A percentile compares a stretch with the other conserved stretches of the same genome.
phyloP scores from a whole-genome alignment of 2,888 invertebrate species.

The Trachelus iudaicus region DNA sequence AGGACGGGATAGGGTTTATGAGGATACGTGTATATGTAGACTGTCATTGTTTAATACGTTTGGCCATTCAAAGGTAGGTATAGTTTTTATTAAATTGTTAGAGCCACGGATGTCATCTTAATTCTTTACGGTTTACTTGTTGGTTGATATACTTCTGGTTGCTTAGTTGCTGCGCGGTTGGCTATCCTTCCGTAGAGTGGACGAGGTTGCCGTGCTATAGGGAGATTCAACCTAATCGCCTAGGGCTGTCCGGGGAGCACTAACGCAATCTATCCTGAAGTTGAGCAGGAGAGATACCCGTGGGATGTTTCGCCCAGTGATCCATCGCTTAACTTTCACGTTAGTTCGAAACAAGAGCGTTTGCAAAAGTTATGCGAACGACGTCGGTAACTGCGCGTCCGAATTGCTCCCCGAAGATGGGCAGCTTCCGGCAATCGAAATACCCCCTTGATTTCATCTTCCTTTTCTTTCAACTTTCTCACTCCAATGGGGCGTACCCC shows the following conservation, averaged over 20 bases:
- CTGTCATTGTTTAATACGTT: too few relatives aligned
- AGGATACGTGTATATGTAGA: too few relatives aligned
- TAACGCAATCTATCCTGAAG: constrained; percentile 52
- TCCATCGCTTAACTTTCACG: constrained; percentile 52
- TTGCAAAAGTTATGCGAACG: constrained; percentile 44
- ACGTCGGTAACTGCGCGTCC: constrained; percentile 17
- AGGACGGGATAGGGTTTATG: too few relatives aligned
- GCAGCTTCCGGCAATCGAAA: constrained; percentile 10
- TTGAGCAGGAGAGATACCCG: constrained; percentile 44
- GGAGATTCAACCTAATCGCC: constrained; percentile 51
- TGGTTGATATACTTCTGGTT: too few relatives aligned
- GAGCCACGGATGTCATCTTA: too few relatives aligned
- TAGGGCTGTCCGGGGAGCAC: constrained; percentile 50
- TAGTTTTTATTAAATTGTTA: too few relatives aligned
- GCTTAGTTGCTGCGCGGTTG: too few relatives aligned
- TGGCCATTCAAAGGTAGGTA: too few relatives aligned
- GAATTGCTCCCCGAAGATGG: constrained; percentile 41
- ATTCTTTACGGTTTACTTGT: too few relatives aligned
- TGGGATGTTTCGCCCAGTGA: constrained; percentile 49
- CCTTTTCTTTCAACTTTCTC: too few relatives aligned
- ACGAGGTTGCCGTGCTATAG: constrained; percentile 20
- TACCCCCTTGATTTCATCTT: too few relatives aligned
- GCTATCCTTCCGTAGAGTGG: too few relatives aligned
- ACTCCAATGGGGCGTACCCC: neutral
- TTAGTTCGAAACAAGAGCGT: constrained; percentile 44